phyloP scores from a whole-genome alignment of 2,797 vertebrate genomes.

The Nannoperca obscura region DNA sequence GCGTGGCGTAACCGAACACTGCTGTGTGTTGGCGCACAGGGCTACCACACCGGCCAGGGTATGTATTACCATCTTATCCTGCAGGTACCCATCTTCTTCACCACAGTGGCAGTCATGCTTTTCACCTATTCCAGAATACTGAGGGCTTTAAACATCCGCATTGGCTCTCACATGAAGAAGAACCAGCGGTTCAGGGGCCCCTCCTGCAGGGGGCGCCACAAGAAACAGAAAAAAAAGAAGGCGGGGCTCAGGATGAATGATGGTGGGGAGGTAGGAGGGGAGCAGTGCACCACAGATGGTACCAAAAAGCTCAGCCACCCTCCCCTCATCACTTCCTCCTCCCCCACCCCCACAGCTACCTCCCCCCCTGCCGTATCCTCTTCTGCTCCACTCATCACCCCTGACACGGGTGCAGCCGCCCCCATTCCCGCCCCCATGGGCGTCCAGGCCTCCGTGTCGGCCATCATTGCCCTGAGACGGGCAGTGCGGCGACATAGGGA shows the following conservation, averaged over 20 bases:
- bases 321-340: constrained; percentile 79
- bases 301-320: constrained; percentile 83
- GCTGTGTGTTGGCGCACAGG: constrained; percentile 81
- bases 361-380: constrained; percentile 82
- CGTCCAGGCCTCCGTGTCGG: constrained; percentile 86
- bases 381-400: constrained; percentile 68
- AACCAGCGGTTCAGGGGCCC: constrained; percentile 74
- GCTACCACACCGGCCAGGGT: constrained; percentile 75
- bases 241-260: constrained; percentile 48
- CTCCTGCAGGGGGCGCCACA: constrained; percentile 61
- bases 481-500: constrained; percentile 84
- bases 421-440: constrained; percentile 74
- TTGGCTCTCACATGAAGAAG: constrained; percentile 86
- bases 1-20: constrained; percentile 83
- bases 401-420: constrained; percentile 58
- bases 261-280: constrained; percentile 43
- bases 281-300: constrained; percentile 71
- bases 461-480: constrained; percentile 86
- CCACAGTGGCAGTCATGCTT: constrained; percentile 84
- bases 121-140: constrained; percentile 87
- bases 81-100: constrained; percentile 86
- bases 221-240: constrained; percentile 69
- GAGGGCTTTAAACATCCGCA: constrained; percentile 88
- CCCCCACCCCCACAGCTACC: constrained; percentile 82
- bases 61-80: constrained; percentile 87